Evolutionary conservation across 2,888 invertebrate genomes (phyloP).

Genomic region (Melipona bicolor): DNA sequence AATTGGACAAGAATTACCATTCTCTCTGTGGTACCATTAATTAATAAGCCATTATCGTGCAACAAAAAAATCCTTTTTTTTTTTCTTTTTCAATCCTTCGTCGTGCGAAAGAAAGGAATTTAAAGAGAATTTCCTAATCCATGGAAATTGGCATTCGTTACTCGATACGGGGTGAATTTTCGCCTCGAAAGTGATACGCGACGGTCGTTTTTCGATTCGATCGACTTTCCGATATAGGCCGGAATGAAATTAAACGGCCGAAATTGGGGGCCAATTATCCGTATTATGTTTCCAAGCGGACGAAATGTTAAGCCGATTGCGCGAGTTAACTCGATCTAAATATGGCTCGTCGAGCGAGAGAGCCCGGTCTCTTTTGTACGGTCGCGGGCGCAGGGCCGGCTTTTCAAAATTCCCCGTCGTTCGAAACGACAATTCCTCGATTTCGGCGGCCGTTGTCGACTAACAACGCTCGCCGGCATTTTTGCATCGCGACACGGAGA

Average conservation of each 20-base stretch:
- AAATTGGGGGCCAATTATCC: slow-evolving; percentile 36
- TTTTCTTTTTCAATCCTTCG: no score
- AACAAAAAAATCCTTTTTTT: not conserved
- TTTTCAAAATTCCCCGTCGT: slow-evolving; percentile 36
- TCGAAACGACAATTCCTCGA: slow-evolving; percentile 1
- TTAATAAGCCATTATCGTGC: not conserved
- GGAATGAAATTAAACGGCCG: slow-evolving; percentile 43
- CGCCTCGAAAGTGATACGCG: not conserved
- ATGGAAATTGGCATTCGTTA: slow-evolving; percentile 6
- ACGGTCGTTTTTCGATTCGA: slow-evolving; percentile 15
- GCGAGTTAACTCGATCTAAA: slow-evolving; percentile 51
- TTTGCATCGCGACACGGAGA: slow-evolving; percentile 22
- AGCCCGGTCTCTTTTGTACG: slow-evolving; percentile 11
- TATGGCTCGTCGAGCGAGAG: slow-evolving; percentile 30
- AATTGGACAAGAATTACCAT: no score
- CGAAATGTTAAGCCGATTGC: slow-evolving; percentile 38
- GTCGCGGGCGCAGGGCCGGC: not conserved
- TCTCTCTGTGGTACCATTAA: not conserved
- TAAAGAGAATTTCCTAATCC: not conserved
- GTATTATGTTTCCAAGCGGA: slow-evolving; percentile 27
- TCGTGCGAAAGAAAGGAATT: no score
- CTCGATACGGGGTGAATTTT: not conserved
- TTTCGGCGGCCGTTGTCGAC: not conserved
- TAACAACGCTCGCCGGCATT: slow-evolving; percentile 8
- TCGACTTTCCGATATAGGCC: slow-evolving; percentile 16